These are phyloP conservation scores for Cryptus viduatorius DNA, from an alignment of 2,888 invertebrate genomes.

Conservation along the genomic window DNA sequence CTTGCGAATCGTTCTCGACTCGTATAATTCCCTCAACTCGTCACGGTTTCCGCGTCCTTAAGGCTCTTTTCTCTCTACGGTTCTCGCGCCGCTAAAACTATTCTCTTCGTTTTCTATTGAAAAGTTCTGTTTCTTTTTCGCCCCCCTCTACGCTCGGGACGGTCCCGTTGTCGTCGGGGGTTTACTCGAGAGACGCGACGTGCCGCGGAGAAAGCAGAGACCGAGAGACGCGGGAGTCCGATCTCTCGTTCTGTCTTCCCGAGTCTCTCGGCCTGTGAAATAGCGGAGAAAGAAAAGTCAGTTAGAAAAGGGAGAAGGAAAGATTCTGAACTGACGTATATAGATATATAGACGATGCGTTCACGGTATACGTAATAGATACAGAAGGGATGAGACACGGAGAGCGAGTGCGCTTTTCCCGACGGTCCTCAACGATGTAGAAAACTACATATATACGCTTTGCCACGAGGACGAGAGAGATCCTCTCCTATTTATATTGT, in stretches of 20 bases:
- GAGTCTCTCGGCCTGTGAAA: slow-evolving; percentile 1
- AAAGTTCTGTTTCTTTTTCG: slow-evolving; percentile 39
- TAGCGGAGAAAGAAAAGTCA: slow-evolving; percentile 18
- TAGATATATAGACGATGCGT: slow-evolving; percentile 16
- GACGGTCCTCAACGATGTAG: too few species aligned
- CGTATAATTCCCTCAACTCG: slow-evolving; percentile 56
- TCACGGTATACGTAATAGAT: slow-evolving; percentile 39
- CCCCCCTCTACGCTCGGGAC: too few species aligned
- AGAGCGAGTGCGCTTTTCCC: background rate
- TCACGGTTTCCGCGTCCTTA: slow-evolving; percentile 5
- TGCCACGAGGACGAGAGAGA: slow-evolving; percentile 1
- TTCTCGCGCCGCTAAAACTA: background rate
- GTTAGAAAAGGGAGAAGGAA: background rate
- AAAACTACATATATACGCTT: too few species aligned
- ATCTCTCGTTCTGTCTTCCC: slow-evolving; percentile 5
- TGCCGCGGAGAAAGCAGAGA: slow-evolving; percentile 23
- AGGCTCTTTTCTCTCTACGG: background rate
- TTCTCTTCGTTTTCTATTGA: slow-evolving; percentile 33
- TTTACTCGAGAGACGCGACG: slow-evolving; percentile 16
- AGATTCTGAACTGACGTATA: slow-evolving; percentile 28
- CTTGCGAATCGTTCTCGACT: slow-evolving; percentile 27
- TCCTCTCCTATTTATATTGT: slow-evolving; percentile 62
- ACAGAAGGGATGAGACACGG: slow-evolving; percentile 13
- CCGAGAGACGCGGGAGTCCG: background rate
- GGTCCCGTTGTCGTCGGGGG: slow-evolving; percentile 19